A percentile compares a stretch with the other conserved stretches of the same genome.
These are phyloP conservation scores for Drosophila anomelani DNA, from an alignment of 2,888 invertebrate genomes.

Conservation along the genomic window DNA sequence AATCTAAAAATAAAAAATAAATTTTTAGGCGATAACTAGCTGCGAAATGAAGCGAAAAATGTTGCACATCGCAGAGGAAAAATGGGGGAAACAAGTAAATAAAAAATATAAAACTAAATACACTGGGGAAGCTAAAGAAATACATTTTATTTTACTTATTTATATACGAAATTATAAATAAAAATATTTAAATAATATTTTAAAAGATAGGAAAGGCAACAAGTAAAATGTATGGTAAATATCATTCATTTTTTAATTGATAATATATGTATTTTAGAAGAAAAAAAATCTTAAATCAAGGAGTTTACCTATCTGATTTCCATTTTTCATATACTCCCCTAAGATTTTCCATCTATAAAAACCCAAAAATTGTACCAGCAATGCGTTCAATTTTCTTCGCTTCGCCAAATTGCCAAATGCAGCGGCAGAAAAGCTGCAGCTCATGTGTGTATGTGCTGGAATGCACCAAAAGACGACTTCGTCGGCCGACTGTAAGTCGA, in stretches of 20 bases:
- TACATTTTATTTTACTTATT: background rate
- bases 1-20: no score
- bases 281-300: background rate
- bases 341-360: conserved; percentile 21
- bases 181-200: background rate
- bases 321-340: background rate
- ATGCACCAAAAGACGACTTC: conserved; percentile 36
- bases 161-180: background rate
- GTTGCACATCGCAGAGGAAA: conserved; percentile 17
- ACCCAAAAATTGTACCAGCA: conserved; percentile 71
- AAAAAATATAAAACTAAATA: background rate
- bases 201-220: background rate
- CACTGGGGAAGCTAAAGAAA: no score
- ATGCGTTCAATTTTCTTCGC: conserved; percentile 71
- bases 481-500: conserved; percentile 22
- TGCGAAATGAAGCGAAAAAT: conserved; percentile 24
- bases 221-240: background rate
- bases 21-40: conserved; percentile 28
- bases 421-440: conserved; percentile 44
- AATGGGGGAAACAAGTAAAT: background rate
- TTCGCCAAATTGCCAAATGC: conserved; percentile 74
- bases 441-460: conserved; percentile 33
- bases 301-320: no score
- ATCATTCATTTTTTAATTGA: background rate
- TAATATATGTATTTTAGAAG: background rate